Evolutionary conservation across 2,888 invertebrate genomes (phyloP).

Genomic region (Dorcus hopei): DNA sequence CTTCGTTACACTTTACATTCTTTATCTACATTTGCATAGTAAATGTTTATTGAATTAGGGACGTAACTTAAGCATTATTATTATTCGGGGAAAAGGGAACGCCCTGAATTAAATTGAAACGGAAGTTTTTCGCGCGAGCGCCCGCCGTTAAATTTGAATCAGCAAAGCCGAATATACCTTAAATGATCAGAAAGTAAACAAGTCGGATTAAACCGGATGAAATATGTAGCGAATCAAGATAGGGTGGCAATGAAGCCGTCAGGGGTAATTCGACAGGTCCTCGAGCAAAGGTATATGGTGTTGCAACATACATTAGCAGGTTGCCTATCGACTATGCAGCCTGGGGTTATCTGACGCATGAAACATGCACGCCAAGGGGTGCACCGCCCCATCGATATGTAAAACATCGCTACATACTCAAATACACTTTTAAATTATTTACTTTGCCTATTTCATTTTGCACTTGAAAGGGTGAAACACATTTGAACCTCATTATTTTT

Average conservation of each 20-base stretch:
- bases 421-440: slow-evolving; percentile 30
- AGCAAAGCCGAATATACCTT: slow-evolving; percentile 18
- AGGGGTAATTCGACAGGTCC: slow-evolving; percentile 43
- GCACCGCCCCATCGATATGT: slow-evolving; percentile 43
- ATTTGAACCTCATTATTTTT: neutral
- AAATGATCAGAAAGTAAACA: slow-evolving; percentile 29
- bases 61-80: slow-evolving; percentile 13
- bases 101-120: neutral
- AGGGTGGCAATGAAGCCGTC: slow-evolving; percentile 36
- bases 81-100: neutral
- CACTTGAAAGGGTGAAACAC: neutral
- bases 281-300: slow-evolving; percentile 44
- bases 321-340: slow-evolving; percentile 40
- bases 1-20: slow-evolving; percentile 17
- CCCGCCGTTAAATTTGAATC: neutral
- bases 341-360: slow-evolving; percentile 38
- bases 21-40: slow-evolving; percentile 18
- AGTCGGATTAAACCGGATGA: slow-evolving; percentile 21
- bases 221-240: slow-evolving; percentile 25
- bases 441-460: slow-evolving; percentile 6
- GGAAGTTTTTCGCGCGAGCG: neutral
- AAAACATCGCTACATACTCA: slow-evolving; percentile 34
- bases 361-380: slow-evolving; percentile 43
- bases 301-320: slow-evolving; percentile 48
- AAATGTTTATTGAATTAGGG: slow-evolving; percentile 17